Base-by-base conservation (phyloP, 2,888 invertebrate genomes). In the Allacma fusca region DNA sequence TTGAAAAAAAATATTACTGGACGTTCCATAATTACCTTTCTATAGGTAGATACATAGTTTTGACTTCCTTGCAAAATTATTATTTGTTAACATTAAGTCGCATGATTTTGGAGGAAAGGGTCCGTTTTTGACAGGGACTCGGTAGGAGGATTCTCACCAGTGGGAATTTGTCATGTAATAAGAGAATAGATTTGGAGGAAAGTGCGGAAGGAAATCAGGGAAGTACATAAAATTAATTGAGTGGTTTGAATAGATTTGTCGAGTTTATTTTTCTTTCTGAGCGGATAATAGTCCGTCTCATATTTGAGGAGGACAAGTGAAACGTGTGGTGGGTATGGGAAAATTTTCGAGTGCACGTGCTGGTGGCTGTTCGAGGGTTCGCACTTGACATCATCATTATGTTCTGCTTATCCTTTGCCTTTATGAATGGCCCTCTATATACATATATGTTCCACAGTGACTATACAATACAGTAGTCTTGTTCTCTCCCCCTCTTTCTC, bases 311-410 rank as follows among this genome's bases (percentile, higher is more conserved):
- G 62, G 62, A 62, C 62, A 62, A 62, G 62, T 62, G 62, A 62
- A 62, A 62, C 62, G 62, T 62, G 62, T 62, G 23, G 62, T 24
- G n/a, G 62, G 62, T 62, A 62, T 62, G 62, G 62, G 62, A 62
- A 62, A 62, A 62, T 65, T 65, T 43, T 44, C 19, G 24, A 28
- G n/a, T 75, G 40, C 74, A 75, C 74, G 74, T 75, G 74, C 67
- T 64, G 70, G 70, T 70, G 70, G 70, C 70, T 70, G 23, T 70
- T 75, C 44, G 26, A 75, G 44, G 70, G 74, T 75, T 75, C 74
- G 65, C 74, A 75, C 74, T 75, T 75, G 74, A 75, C 74, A 65
- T 62, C 74, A 75, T 75, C 74, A 75, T 75, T 75, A 75, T 40
- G 65, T 24, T 70, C 28, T 44, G 43, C 70, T 40, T 69, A 21